phyloP scores from a whole-genome alignment of 2,797 vertebrate genomes.

The Manis pentadactyla region DNA sequence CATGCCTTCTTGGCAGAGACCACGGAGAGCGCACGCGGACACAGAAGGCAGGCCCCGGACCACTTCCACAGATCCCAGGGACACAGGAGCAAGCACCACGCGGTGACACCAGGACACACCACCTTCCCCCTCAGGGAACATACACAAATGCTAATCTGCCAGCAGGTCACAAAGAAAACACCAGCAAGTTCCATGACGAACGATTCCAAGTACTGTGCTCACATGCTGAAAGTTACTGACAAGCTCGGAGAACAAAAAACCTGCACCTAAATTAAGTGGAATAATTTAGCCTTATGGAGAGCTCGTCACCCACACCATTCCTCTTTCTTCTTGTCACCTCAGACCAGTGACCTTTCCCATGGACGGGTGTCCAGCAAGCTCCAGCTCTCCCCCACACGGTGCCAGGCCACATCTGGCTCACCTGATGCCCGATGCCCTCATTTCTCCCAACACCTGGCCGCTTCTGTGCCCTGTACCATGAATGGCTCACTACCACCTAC shows the following conservation, averaged over 20 bases:
- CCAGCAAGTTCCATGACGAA: background rate
- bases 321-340: background rate
- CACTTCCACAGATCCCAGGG: too few species aligned
- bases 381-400: background rate
- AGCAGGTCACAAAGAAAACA: background rate
- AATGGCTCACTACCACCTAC: background rate
- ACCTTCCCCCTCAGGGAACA: background rate
- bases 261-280: fast-evolving
- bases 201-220: background rate
- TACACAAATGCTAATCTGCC: fast-evolving
- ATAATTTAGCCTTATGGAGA: fast-evolving
- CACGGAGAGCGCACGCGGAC: background rate
- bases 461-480: background rate
- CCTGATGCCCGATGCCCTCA: fast-evolving
- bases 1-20: background rate
- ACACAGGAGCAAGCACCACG: too few species aligned
- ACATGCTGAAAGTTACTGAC: background rate
- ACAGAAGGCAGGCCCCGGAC: background rate
- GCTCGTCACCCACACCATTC: fast-evolving
- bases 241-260: too few species aligned
- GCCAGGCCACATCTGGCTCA: background rate
- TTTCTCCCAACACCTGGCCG: background rate
- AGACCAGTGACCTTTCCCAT: fast-evolving
- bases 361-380: fast-evolving
- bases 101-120: too few species aligned